Percentiles rank a stretch among this genome's conserved stretches.
phyloP scores from a whole-genome alignment of 37 sponge, comb jelly and placozoan genomes.

The Chondrilla cf. caribensis region DNA sequence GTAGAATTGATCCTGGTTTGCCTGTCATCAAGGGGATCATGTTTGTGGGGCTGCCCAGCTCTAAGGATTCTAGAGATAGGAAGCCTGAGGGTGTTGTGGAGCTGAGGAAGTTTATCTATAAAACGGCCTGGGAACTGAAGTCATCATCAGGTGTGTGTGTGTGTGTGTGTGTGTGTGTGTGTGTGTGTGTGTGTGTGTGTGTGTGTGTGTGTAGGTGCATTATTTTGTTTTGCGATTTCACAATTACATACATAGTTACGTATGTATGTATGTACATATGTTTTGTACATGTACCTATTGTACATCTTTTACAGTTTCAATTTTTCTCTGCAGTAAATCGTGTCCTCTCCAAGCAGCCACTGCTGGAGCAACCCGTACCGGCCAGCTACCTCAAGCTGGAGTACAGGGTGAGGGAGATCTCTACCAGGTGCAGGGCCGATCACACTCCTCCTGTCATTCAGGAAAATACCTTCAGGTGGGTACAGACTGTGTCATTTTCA shows the following conservation, averaged over 20 bases:
- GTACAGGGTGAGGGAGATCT: constrained; percentile 54
- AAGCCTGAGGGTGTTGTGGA: constrained; percentile 63
- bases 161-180: not conserved
- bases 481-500: not conserved
- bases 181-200: too few species aligned
- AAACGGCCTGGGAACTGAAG: constrained; percentile 68
- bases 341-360: not conserved
- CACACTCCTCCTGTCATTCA: constrained; percentile 65
- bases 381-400: constrained; percentile 73
- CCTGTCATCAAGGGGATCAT: constrained; percentile 73
- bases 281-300: not conserved
- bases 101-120: constrained; percentile 68
- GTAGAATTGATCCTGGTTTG: constrained; percentile 63
- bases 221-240: too few species aligned
- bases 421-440: constrained; percentile 7
- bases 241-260: too few species aligned
- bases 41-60: constrained; percentile 63
- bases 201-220: too few species aligned
- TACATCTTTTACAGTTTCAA: too few species aligned
- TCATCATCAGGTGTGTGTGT: not conserved
- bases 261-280: not conserved
- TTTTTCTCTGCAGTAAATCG: not conserved
- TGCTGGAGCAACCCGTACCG: constrained; percentile 86
- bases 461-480: constrained; percentile 65
- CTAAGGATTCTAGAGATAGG: constrained; percentile 30